A percentile compares a stretch with the other conserved stretches of the same genome.
Conservation (phyloP, 2,797 vertebrate species). For the Clamator glandarius region DNA sequence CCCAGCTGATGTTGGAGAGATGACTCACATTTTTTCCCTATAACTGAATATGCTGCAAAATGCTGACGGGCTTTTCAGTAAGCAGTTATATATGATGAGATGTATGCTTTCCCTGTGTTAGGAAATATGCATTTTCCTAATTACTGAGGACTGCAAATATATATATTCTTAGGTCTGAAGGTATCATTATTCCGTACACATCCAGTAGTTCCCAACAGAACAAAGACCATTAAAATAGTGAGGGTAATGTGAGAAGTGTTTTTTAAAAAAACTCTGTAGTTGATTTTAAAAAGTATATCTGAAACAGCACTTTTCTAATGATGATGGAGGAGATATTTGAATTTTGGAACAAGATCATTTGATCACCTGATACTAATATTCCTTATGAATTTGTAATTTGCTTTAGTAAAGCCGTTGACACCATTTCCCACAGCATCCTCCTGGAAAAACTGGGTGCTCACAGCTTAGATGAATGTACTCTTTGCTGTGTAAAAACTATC, state of each 20-base stretch:
- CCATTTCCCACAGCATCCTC: no score
- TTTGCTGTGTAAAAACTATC: no score
- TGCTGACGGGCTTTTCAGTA: not conserved
- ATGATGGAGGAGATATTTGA: not conserved
- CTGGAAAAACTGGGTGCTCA: no score
- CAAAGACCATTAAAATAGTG: not conserved
- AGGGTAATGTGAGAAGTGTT: not conserved
- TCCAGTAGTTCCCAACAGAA: not conserved
- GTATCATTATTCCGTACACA: not conserved
- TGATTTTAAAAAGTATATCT: not conserved
- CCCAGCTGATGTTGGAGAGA: not conserved
- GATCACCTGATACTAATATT: not conserved
- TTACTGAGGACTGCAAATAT: not conserved
- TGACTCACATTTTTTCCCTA: not conserved
- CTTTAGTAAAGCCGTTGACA: no score
- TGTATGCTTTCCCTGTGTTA: not conserved
- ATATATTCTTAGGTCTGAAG: not conserved
- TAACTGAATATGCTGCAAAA: not conserved
- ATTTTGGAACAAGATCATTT: not conserved
- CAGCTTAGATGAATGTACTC: no score
- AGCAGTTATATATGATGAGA: not conserved
- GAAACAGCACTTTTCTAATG: not conserved
- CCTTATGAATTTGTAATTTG: not conserved
- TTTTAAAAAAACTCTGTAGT: not conserved
- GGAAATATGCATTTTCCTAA: not conserved